Evolutionary conservation across 2,797 vertebrate genomes (phyloP), one percentile per base, ranked within the genome.

Genomic region (Florisuga fusca): DNA sequence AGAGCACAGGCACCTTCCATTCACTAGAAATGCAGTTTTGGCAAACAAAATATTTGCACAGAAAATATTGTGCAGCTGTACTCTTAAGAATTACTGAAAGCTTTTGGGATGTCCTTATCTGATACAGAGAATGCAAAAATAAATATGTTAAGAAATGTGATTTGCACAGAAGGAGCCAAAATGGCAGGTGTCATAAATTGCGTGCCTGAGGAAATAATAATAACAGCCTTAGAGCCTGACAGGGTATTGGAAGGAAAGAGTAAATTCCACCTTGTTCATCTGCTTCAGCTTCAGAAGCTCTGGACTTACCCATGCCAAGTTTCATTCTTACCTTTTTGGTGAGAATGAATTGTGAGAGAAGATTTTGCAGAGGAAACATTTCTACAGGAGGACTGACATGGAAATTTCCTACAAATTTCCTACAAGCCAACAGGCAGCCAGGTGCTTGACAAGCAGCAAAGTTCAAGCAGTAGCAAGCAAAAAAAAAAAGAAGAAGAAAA

Each of bases 281-380:
- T 69, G 33, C 34, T 84, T 68, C 58, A 84, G 46, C 34, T 51
- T 59, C 51, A 87, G 84, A 94, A 76, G 23, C 78, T 72, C 59
- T 71, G 59, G 48, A 36, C 53, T 55, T 69, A 18, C 9, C 0
- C 0, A 55, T 20, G 48, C 33, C 38, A 78, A 57, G 51, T 87
- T 75, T 85, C 46, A 27, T 84, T 83, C 61, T 69, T 85, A 51
- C 53, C 79, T 78, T 76, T 89, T 73, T 55, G 66, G 36, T 61
- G 79, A 57, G 23, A 38, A 38, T n/a, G 51, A 50, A 15, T 25
- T 31, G 34, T 6, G 7, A 72, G 26, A 84, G 76, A 34, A 86
- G 51, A 84, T 94, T 92, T 91, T 96, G 61, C 85, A 84, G 62
- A 90, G 69, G 31, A 86, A 15, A 57, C 91, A 67, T 50, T 95